These are phyloP conservation scores for Ornithoptera alexandrae DNA, from an alignment of 2,888 invertebrate species.

Conservation along the genomic window DNA sequence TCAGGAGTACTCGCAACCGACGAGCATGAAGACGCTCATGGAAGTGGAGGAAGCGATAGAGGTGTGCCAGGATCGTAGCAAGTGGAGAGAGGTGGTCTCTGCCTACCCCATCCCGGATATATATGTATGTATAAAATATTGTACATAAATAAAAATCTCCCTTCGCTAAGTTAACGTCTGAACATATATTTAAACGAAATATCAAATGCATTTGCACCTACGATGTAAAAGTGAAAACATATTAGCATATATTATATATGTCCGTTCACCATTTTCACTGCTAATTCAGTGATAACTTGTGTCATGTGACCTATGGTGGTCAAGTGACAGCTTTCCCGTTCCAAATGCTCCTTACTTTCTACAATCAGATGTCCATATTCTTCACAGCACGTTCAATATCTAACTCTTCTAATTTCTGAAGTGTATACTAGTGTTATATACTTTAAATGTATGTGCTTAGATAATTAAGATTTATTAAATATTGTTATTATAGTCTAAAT, in stretches of 20 bases:
- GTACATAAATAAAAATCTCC: too few relatives aligned
- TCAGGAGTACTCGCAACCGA: too few relatives aligned
- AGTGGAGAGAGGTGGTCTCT: too few relatives aligned
- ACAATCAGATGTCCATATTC: constrained; percentile 9
- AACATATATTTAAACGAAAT: neutral
- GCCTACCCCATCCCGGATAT: too few relatives aligned
- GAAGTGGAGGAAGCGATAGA: too few relatives aligned
- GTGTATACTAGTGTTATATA: neutral
- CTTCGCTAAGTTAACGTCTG: neutral
- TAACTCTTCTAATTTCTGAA: constrained; percentile 17
- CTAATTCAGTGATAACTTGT: constrained; percentile 21
- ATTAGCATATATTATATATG: constrained; percentile 14
- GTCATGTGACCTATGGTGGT: constrained; percentile 2
- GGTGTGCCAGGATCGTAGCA: too few relatives aligned
- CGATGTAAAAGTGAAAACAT: constrained; percentile 11
- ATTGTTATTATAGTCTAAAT: too few relatives aligned
- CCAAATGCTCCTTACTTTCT: constrained; percentile 17
- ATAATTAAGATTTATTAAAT: too few relatives aligned
- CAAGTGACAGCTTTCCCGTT: constrained; percentile 21
- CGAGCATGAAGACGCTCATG: too few relatives aligned
- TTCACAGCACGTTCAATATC: constrained; percentile 12
- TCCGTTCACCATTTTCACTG: constrained; percentile 7
- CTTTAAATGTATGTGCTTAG: neutral
- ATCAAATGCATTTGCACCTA: neutral
- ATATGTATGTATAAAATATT: too few relatives aligned